Conservation (phyloP, 2,797 vertebrate species). For the Sandelia bainsii region DNA sequence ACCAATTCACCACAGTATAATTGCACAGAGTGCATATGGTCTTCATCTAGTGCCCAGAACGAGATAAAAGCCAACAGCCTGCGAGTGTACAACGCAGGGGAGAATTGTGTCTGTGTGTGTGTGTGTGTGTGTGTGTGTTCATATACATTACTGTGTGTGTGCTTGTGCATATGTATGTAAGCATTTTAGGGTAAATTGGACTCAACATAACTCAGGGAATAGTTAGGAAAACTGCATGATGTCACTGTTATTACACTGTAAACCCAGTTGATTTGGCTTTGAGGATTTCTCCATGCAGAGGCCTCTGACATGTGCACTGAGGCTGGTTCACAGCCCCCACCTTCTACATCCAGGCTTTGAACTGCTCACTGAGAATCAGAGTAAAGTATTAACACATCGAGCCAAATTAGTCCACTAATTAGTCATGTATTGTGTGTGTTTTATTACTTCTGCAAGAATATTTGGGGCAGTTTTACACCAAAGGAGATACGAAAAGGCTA, state of each 20-base stretch:
- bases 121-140: slow-evolving; percentile 15
- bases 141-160: neutral
- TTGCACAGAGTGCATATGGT: slow-evolving; percentile 79
- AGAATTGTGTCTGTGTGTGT: slow-evolving; percentile 32
- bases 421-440: slow-evolving; percentile 33
- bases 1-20: slow-evolving; percentile 77
- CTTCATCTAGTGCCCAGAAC: slow-evolving; percentile 75
- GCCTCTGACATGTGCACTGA: slow-evolving; percentile 49
- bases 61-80: slow-evolving; percentile 76
- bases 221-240: slow-evolving; percentile 75
- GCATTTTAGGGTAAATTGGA: slow-evolving; percentile 77
- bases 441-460: slow-evolving; percentile 39
- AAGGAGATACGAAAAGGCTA: slow-evolving; percentile 16
- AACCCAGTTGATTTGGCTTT: slow-evolving; percentile 70
- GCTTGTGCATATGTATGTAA: slow-evolving; percentile 50
- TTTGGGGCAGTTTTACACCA: slow-evolving; percentile 34
- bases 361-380: slow-evolving; percentile 27
- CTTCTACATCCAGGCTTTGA: slow-evolving; percentile 46
- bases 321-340: slow-evolving; percentile 43
- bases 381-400: slow-evolving; percentile 52
- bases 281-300: slow-evolving; percentile 53
- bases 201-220: slow-evolving; percentile 62
- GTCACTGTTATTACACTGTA: slow-evolving; percentile 74
- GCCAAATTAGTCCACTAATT: slow-evolving; percentile 41
- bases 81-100: slow-evolving; percentile 58